Base-by-base conservation (phyloP, 2,113 vertebrate genomes). In the Clinocottus analis region DNA sequence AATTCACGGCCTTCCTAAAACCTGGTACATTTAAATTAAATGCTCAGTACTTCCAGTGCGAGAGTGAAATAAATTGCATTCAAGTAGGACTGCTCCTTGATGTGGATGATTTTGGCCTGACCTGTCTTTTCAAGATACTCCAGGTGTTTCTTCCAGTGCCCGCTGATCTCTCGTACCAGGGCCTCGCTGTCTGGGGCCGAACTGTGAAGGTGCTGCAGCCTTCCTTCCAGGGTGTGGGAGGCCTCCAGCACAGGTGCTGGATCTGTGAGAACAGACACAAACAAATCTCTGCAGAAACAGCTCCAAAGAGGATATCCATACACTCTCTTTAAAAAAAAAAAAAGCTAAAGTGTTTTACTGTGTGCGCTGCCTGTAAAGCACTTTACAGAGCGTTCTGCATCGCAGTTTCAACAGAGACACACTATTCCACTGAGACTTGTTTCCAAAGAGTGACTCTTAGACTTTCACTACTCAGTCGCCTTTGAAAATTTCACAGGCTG, bases 221-320 rank as follows among this genome's bases (percentile, higher is more conserved):
- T 90, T 87, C 96, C 95, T 91, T 97, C 97, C 89, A 97, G 93
- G 77, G 94, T 95, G 76, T 95, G 96, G 0, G 96, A 95, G 58
- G 96, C 96, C 90, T 97, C 97, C 89, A 98, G 95, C 83, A 97
- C 90, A 43, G 96, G 97, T 63, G 95, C 94, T 0, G 97, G 95
- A 85, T 98, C 98, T 98, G 90, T 0, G 9, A 66, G 80, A 33
- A 75, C 33, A 84, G 8, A 78, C 41, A 55, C 74, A 88, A 72
- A 89, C 72, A 90, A 75, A 90, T 47, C 83, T 80, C 23, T 82
- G 77, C 72, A 68, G 49, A 71, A 60, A 76, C 71, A 72, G 43
- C 64, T 64, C 68, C 51, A 41, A 41, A 75, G 56, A 78, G 43
- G 74, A 78, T 39, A 83, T 58, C 23, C 79, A 77, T 31, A 75